Base-by-base conservation (phyloP, 2,888 invertebrate genomes). In the Platerodrilus igneus region DNA sequence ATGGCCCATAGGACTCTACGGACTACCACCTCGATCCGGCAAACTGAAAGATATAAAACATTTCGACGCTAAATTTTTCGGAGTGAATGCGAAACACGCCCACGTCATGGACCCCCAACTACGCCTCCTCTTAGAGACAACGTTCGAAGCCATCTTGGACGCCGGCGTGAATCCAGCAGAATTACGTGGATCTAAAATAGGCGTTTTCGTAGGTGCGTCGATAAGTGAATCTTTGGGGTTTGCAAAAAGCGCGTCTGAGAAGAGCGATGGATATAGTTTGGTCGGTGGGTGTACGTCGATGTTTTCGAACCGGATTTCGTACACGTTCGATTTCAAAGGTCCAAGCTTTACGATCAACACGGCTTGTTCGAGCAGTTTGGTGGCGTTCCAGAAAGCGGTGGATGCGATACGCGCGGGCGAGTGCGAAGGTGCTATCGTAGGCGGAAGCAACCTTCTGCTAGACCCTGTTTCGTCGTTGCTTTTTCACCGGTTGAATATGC, bases 291-390 rank as follows among this genome's bases (percentile, higher is more conserved):
- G 88, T 53, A 77, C 91, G 34, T 89, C 94, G 42, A 97, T 97
- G 96, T 94, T 96, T 70, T 85, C 96, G 45, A 97, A 97, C 72
- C 81, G 96, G 58, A 77, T 99, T 45, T 95, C 95, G 0, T 99
- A 84, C 73, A 84, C 92, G 31, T 96, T 95, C 69, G 95, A 97
- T 66, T 85, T 96, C 51, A 86, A 79, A 63, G 94, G 97, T 2
- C 97, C 97, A 5, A 95, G 94, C 63, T 95, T 86, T 70, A 85
- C 93, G 18, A 72, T 97, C 30, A 97, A 99, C 71, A 96, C 97
- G 2, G 97, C 97, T 6, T 99, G 97, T 69, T 96, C 96, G 0
- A 95, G 95, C 57, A 90, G 92, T 47, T 71, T 95, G 65, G 81
- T 89, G 64, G 96, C 94, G 11, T 71, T 97, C 61, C 84, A 94